phyloP scores from a whole-genome alignment of 2,888 invertebrate species.

The Mythimna ferrago region DNA sequence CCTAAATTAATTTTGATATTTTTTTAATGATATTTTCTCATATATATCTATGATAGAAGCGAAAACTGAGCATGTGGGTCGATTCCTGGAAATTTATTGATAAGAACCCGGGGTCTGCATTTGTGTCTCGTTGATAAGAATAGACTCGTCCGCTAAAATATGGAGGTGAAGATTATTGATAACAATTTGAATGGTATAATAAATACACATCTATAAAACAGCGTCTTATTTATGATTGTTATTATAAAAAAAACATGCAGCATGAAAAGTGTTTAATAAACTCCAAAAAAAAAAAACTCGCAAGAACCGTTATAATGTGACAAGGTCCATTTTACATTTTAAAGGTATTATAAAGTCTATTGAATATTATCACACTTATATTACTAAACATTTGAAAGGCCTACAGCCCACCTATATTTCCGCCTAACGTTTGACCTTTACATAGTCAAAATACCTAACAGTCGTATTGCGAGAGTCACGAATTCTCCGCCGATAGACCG shows the following conservation, averaged over 20 bases:
- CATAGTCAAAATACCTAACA: slow-evolving; percentile 19
- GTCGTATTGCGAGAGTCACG: slow-evolving; percentile 48
- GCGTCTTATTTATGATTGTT: too few species aligned
- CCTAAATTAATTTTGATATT: too few species aligned
- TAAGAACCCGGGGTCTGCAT: too few species aligned
- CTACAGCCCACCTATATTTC: slow-evolving; percentile 15
- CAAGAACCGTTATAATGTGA: not conserved
- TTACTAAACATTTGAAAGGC: not conserved
- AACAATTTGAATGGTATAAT: too few species aligned
- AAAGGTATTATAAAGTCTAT: not conserved
- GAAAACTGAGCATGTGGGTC: too few species aligned
- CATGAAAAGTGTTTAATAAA: not conserved
- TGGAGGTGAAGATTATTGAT: too few species aligned
- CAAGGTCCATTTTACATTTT: not conserved
- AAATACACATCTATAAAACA: too few species aligned
- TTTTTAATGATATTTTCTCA: too few species aligned
- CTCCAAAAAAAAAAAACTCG: not conserved
- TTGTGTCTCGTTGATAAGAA: too few species aligned
- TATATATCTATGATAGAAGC: too few species aligned
- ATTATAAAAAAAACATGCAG: not conserved
- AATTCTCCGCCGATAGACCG: slow-evolving; percentile 8
- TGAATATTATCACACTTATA: not conserved
- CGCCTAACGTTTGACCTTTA: slow-evolving; percentile 41
- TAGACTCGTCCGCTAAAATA: too few species aligned
- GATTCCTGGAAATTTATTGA: too few species aligned